These are phyloP conservation scores for Clavelina lepadiformis DNA, from an alignment of 23 tunicate genomes.

Conservation along the genomic window DNA sequence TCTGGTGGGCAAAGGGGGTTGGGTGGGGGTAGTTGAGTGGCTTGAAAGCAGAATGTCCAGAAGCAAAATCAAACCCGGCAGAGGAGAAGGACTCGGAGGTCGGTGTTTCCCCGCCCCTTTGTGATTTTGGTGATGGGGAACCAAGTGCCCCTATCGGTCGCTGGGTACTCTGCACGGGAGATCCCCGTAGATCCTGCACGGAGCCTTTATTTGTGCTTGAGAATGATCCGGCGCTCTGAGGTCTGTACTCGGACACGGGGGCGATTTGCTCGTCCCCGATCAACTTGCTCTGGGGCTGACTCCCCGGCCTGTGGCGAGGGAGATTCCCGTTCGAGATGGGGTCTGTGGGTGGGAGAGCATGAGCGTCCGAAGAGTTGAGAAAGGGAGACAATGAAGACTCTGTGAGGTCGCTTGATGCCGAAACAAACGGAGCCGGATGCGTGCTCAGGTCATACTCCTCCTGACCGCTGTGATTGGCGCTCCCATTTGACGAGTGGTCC, in stretches of 20 bases:
- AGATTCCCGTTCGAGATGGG: background rate
- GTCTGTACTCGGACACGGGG: conserved; percentile 14
- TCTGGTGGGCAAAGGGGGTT: conserved; percentile 1
- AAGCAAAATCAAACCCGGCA: conserved; percentile 10
- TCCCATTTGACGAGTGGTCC: conserved; percentile 31
- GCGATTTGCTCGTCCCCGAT: conserved; percentile 4
- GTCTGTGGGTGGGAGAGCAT: background rate
- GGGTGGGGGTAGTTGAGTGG: conserved; percentile 22
- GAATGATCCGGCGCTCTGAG: conserved; percentile 12
- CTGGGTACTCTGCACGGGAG: background rate
- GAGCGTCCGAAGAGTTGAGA: background rate
- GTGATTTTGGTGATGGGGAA: conserved; percentile 2
- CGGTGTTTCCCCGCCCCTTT: background rate
- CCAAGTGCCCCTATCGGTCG: background rate
- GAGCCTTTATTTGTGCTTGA: conserved; percentile 1
- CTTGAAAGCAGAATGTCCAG: conserved; percentile 34
- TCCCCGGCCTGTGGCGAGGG: background rate
- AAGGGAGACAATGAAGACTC: conserved; percentile 10
- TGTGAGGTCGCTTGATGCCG: conserved; percentile 13
- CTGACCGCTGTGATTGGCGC: conserved; percentile 36
- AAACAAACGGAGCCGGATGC: conserved; percentile 1
- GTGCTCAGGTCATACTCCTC: conserved; percentile 29
- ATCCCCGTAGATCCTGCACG: background rate
- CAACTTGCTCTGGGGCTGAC: conserved; percentile 2
- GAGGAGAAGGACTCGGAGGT: conserved; percentile 2